Evolutionary conservation across 1,140 invertebrate genomes (phyloP), one percentile per base, ranked within the genome.

Genomic region (Atta colombica): DNA sequence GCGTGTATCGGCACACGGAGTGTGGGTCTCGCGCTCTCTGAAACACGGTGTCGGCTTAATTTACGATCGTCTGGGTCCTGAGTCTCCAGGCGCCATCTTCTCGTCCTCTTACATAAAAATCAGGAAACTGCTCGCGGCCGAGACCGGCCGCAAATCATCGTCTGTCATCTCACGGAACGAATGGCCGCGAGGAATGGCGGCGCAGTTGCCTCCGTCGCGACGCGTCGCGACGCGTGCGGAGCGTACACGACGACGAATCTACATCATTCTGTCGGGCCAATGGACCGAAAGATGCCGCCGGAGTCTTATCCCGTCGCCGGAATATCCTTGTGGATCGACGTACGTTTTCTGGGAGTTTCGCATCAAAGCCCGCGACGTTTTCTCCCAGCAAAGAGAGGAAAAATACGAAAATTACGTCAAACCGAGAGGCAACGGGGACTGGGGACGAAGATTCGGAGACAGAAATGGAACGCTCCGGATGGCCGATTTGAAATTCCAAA

Each of bases 91-190:
- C 93, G 89, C 89, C 91, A 87, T 90, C 80, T 91, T 91, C 87
- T 78, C 89, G 91, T 85, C 88, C 88, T 93, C 92, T 94, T 94
- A 94, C 94, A 94, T 94, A 94, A 95, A 94, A 95, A 95, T 95
- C 94, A 93, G 91, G 91, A 92, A 94, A 93, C 93, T 92, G 87
- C 77, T 85, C 86, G 88, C 87, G 88, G 88, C 74, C 82, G 90
- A 91, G 91, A 90, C 89, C 89, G 66, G 89, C 88, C 92, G 94
- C 93, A 95, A 95, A 95, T 95, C 94, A 95, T 95, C 93, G 88
- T 91, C 91, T 91, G 94, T 94, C 94, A 90, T 87, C 87, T 35
- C 60, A 69, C 65, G 86, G 71, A 92, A 90, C 87, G 86, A 86
- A 86, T 81, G 77, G 77, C 63, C 74, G 84, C 65, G 71, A 69